A percentile compares a stretch with the other conserved stretches of the same genome.
Evolutionary conservation across 2,797 vertebrate genomes (phyloP).

Genomic region (Mionectes olivaceus): DNA sequence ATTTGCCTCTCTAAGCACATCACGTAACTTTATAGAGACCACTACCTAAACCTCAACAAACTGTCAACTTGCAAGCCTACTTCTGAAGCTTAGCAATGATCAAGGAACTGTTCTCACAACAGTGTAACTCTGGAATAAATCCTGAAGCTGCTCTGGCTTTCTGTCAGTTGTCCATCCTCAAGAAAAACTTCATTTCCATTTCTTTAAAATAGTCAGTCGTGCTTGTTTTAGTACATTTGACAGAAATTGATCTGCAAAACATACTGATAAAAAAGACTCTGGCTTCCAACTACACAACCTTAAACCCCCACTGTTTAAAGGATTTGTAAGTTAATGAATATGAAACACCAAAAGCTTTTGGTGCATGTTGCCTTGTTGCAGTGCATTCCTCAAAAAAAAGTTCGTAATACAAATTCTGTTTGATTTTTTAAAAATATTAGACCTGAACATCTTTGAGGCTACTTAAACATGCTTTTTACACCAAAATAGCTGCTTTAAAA

Average conservation of each 20-base stretch:
- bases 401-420: not conserved
- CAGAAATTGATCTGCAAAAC: not conserved
- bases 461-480: not conserved
- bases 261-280: not conserved
- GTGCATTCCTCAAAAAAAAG: not conserved
- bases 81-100: not conserved
- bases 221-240: not conserved
- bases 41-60: not conserved
- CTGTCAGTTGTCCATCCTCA: not conserved
- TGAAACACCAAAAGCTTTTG: not conserved
- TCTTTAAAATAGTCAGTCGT: not conserved
- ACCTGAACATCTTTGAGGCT: not conserved
- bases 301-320: not conserved
- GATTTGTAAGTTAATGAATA: not conserved
- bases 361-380: fast-evolving
- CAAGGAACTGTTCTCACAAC: not conserved
- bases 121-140: not conserved
- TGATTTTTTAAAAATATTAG: not conserved
- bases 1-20: not conserved
- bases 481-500: not conserved
- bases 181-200: not conserved
- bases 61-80: not conserved
- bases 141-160: not conserved
- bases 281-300: not conserved
- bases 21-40: not conserved